A percentile compares a stretch with the other conserved stretches of the same genome.
Conservation (phyloP, 2,888 invertebrate genomes). For the Cheilosia grossa region DNA sequence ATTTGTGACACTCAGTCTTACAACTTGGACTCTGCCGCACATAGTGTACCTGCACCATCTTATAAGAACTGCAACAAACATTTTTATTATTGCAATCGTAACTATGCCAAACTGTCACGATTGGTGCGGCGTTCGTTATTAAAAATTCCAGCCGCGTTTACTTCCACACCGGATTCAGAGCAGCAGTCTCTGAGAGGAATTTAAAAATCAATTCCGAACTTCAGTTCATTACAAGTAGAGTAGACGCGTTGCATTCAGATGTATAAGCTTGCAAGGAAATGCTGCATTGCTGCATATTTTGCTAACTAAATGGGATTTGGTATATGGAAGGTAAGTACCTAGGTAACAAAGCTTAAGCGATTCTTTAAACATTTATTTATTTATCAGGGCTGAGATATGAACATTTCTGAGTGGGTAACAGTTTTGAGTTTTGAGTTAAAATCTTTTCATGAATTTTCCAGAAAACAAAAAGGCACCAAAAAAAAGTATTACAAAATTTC, state of each 20-base stretch:
- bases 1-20: neutral
- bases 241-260: slow-evolving; percentile 36
- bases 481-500: too few species aligned
- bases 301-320: neutral
- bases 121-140: slow-evolving; percentile 12
- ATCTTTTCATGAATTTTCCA: too few species aligned
- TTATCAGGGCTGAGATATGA: too few species aligned
- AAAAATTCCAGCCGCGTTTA: slow-evolving; percentile 50
- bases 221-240: slow-evolving; percentile 17
- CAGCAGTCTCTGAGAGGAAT: slow-evolving; percentile 53
- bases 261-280: slow-evolving; percentile 9
- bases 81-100: slow-evolving; percentile 42
- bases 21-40: neutral
- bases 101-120: slow-evolving; percentile 22
- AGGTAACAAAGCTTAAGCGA: too few species aligned
- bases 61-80: slow-evolving; percentile 14
- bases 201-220: slow-evolving; percentile 55
- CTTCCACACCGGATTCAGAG: slow-evolving; percentile 56
- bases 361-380: too few species aligned
- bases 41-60: slow-evolving; percentile 5
- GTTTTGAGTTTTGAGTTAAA: too few species aligned
- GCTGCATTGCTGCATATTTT: slow-evolving; percentile 8
- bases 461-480: too few species aligned
- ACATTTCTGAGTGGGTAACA: too few species aligned
- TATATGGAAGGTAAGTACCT: too few species aligned